A percentile compares a stretch with the other conserved stretches of the same genome.
phyloP scores from a whole-genome alignment of 2,797 vertebrate species.

The Leptodactylus fallax region DNA sequence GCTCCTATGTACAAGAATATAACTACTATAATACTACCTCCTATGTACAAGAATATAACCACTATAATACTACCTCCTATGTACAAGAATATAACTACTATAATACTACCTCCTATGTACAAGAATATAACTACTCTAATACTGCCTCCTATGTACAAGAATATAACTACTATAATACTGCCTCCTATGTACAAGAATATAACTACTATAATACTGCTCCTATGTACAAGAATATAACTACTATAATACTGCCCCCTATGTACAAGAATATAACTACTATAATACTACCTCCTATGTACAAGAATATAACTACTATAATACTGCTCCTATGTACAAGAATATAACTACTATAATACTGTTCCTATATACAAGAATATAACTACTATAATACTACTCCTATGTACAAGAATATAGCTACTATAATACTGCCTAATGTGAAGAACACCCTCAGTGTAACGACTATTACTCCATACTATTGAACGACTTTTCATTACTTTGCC shows the following conservation, averaged over 20 bases:
- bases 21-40: background rate
- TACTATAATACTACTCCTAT: background rate
- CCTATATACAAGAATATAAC: background rate
- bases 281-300: background rate
- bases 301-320: constrained; percentile 7
- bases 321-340: background rate
- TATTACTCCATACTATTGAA: too few species aligned
- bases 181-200: background rate
- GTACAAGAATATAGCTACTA: constrained; percentile 6
- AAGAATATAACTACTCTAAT: constrained; percentile 10
- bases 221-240: constrained; percentile 8
- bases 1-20: background rate
- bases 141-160: background rate
- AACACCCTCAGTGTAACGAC: background rate
- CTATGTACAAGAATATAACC: constrained; percentile 4
- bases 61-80: constrained; percentile 6
- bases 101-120: background rate
- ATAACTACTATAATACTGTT: constrained; percentile 8
- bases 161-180: constrained; percentile 12
- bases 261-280: constrained; percentile 1
- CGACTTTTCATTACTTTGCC: too few species aligned
- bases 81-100: constrained; percentile 7
- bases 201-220: too few species aligned
- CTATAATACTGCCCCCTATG: background rate
- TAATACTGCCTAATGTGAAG: background rate